Conservation (phyloP, 2,888 invertebrate species). For the Platyscelio sp. region DNA sequence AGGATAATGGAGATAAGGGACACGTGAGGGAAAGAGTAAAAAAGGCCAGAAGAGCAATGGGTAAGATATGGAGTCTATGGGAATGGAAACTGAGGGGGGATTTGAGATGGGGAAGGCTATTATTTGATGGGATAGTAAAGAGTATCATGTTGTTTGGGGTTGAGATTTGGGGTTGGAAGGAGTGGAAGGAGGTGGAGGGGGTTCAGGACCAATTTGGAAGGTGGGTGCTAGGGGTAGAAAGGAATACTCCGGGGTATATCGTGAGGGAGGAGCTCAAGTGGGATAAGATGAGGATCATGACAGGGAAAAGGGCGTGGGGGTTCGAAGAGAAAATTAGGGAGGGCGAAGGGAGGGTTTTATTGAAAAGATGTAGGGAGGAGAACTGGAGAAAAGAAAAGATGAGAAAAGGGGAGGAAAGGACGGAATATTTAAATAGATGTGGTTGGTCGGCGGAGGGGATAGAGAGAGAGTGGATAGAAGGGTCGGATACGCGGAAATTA, state of each 20-base stretch:
- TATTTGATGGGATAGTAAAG: background rate
- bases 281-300: background rate
- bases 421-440: conserved; percentile 2
- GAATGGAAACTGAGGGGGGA: background rate
- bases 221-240: conserved; percentile 15
- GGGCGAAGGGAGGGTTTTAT: background rate
- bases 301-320: background rate
- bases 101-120: background rate
- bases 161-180: conserved; percentile 1
- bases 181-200: conserved; percentile 12
- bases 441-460: conserved; percentile 5
- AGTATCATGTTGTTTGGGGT: background rate
- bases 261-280: conserved; percentile 9
- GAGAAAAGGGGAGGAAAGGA: background rate
- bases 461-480: background rate
- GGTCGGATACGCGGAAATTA: background rate
- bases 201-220: background rate
- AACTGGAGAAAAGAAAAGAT: background rate
- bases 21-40: conserved; percentile 4
- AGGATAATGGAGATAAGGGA: background rate
- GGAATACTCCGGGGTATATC: conserved; percentile 9
- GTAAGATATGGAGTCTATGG: conserved; percentile 13
- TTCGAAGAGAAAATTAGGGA: background rate
- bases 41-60: conserved; percentile 10
- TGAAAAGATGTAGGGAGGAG: background rate